A percentile compares a stretch with the other conserved stretches of the same genome.
Evolutionary conservation across 2,113 vertebrate species (phyloP).

Genomic region (Daphoenositta chrysoptera): DNA sequence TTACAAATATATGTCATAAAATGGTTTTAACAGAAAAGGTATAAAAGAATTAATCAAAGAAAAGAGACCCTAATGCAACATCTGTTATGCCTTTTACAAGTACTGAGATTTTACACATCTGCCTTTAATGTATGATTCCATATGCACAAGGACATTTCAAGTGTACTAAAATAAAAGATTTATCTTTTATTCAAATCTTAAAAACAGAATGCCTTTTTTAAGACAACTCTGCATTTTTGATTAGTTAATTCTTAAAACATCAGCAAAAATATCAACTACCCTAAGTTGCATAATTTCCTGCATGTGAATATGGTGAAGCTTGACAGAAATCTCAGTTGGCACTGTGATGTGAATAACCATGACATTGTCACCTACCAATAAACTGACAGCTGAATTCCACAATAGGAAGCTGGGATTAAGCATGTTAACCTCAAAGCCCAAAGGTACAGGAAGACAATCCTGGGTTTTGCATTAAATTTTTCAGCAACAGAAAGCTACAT

Average conservation of each 20-base stretch:
- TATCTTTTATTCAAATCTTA: not conserved
- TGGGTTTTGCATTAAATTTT: not conserved
- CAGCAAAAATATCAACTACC: not conserved
- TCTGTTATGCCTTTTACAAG: not conserved
- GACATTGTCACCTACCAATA: not conserved
- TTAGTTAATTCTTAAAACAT: not conserved
- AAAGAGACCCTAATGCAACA: not conserved
- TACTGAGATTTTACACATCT: not conserved
- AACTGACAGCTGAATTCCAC: conserved; percentile 16
- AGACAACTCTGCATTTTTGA: not conserved
- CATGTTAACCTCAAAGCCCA: conserved; percentile 3
- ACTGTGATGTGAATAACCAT: conserved; percentile 26
- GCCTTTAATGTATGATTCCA: not conserved
- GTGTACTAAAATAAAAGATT: not conserved
- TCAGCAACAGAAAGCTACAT: not conserved
- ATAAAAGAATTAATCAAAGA: not conserved
- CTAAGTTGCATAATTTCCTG: not conserved
- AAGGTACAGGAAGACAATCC: not conserved
- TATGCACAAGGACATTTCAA: not conserved
- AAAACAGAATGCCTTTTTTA: not conserved
- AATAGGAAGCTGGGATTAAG: conserved; percentile 18
- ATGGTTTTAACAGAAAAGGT: not conserved
- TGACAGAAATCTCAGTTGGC: conserved; percentile 20
- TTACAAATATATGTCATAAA: conserved; percentile 16
- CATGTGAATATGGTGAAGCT: not conserved